Evolutionary conservation across 1,140 invertebrate species (phyloP), one percentile per base, ranked within the genome.

Genomic region (Temnothorax curvispinosus): DNA sequence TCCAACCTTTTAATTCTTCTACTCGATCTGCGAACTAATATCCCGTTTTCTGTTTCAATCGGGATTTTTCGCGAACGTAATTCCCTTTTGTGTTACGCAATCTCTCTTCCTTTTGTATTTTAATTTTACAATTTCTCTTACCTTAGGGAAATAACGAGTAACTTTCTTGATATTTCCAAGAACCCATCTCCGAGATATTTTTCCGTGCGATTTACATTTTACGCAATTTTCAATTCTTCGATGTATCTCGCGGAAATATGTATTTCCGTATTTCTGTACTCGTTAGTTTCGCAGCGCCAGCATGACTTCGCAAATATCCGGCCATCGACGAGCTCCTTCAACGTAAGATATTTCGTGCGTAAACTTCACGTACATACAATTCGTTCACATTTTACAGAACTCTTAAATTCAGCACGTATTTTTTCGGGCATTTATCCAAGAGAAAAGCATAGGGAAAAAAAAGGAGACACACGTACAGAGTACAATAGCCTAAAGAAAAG

Each of bases 291-390:
- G 56, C 80, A 74, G n/a, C 15, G 27, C 32, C 65, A 38, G 41
- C 54, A 44, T 50, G 71, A 84, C 69, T 60, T 74, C 18, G 54
- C 80, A 75, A 84, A 84, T 84, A 74, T 75, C 27, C 54, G 56
- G 41, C 5, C 69, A 74, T 75, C 69, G 80, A 75, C 54, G 18
- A 41, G 58, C 32, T 84, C 56, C 58, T 47, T 50, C 54, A 27
- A 74, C 38, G 56, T 27, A 52, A 56, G 65, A 47, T 58, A 82
- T 60, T 60, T 82, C 65, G 38, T 35, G 54, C 54, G 52, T 74
- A 35, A 35, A 47, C 52, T 35, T 58, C 9, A 5, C 67, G 52
- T 82, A 60, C 52, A 72, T 82, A 60, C 52, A 72, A 82, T 82
- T 82, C 41, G 11, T 60, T 60, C 27, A 4, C 41, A 7, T 72